A percentile compares a stretch with the other conserved stretches of the same genome.
Evolutionary conservation across 2,113 vertebrate genomes (phyloP).

Genomic region (Blennius ocellaris): DNA sequence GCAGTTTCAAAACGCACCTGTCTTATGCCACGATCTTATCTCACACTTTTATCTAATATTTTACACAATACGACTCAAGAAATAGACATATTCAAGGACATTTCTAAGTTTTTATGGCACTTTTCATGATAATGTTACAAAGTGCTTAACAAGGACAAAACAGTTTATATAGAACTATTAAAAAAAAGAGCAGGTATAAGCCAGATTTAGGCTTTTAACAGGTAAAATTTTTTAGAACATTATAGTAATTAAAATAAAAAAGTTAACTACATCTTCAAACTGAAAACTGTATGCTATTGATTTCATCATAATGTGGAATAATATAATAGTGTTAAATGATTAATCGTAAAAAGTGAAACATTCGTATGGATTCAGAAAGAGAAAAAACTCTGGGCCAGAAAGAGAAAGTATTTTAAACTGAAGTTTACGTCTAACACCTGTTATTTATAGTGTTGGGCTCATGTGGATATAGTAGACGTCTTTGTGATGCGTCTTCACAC

Average conservation of each 20-base stretch:
- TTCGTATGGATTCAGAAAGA: not conserved
- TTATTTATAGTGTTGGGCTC: conserved; percentile 1
- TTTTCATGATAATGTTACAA: too few relatives aligned
- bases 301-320: conserved; percentile 13
- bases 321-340: conserved; percentile 8
- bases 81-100: too few relatives aligned
- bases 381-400: not conserved
- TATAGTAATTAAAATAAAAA: not conserved
- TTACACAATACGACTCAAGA: too few relatives aligned
- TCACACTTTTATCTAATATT: too few relatives aligned
- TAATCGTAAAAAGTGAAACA: not conserved
- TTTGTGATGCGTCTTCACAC: conserved; percentile 64
- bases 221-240: not conserved
- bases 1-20: too few relatives aligned
- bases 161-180: too few relatives aligned
- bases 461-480: not conserved
- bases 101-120: too few relatives aligned
- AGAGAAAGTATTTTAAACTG: not conserved
- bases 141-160: too few relatives aligned
- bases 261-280: not conserved
- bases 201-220: not conserved
- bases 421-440: not conserved
- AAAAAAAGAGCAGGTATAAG: too few relatives aligned
- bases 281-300: not conserved
- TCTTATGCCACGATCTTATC: too few relatives aligned